Conservation (phyloP, 2,113 vertebrate species). For the Ciconia boyciana region DNA sequence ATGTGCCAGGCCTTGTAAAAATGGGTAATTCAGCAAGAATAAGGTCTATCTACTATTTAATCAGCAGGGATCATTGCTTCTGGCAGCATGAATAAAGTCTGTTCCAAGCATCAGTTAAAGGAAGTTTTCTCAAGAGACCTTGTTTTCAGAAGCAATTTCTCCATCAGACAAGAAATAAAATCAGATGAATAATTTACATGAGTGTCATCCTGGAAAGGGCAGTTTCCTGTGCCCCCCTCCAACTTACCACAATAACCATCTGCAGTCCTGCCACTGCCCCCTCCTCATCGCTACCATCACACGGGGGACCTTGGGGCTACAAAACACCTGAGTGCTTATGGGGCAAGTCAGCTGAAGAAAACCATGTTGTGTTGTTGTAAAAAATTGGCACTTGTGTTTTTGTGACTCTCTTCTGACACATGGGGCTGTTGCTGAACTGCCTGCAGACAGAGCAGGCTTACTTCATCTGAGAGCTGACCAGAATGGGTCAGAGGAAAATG, state of each 20-base stretch:
- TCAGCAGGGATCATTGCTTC: neutral
- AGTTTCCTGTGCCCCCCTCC: neutral
- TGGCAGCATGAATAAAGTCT: neutral
- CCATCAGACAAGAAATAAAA: neutral
- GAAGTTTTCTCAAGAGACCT: neutral
- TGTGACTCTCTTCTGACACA: neutral
- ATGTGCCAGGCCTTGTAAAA: neutral
- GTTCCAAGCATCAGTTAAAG: neutral
- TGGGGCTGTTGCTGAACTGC: accelerated
- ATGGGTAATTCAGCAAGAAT: neutral
- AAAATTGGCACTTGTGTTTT: neutral
- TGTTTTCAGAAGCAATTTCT: slow-evolving; percentile 5
- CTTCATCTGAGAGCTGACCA: neutral
- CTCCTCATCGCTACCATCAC: neutral
- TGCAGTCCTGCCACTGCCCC: neutral
- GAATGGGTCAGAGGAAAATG: neutral
- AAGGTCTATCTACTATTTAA: neutral
- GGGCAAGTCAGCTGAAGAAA: neutral
- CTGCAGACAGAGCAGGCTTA: neutral
- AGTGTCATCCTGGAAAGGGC: neutral
- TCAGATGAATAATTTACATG: neutral
- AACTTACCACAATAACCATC: neutral
- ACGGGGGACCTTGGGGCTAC: neutral
- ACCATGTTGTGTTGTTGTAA: neutral
- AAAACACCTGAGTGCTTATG: neutral